phyloP scores from a whole-genome alignment of 2,888 invertebrate genomes.

The Xylota segnis region DNA sequence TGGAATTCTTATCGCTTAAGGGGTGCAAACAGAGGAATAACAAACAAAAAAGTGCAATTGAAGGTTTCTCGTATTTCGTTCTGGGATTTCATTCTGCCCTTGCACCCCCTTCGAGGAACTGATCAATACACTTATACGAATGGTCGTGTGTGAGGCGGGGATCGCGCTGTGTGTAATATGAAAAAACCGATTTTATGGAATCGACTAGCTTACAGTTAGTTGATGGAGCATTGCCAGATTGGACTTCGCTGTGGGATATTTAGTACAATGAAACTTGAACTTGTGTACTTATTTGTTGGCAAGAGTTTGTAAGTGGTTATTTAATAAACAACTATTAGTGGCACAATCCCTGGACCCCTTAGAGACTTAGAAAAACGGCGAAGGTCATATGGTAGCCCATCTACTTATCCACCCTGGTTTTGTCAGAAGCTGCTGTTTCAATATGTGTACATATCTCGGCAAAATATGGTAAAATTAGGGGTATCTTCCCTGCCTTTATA shows the following conservation, averaged over 20 bases:
- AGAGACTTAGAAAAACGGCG: too few relatives aligned
- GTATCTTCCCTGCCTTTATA: too few relatives aligned
- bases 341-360: too few relatives aligned
- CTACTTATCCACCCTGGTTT: too few relatives aligned
- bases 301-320: too few relatives aligned
- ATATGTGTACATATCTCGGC: too few relatives aligned
- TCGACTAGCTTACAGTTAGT: constrained; percentile 43
- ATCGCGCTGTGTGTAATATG: constrained; percentile 38
- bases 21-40: constrained; percentile 9
- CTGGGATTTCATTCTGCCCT: constrained; percentile 38
- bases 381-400: too few relatives aligned
- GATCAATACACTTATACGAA: not conserved
- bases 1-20: constrained; percentile 11
- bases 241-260: not conserved
- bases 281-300: too few relatives aligned
- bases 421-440: too few relatives aligned
- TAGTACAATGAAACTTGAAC: too few relatives aligned
- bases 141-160: constrained; percentile 12
- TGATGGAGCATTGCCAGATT: constrained; percentile 26
- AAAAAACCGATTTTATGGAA: constrained; percentile 47
- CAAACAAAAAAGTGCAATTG: constrained; percentile 12
- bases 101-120: constrained; percentile 41
- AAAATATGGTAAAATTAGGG: too few relatives aligned
- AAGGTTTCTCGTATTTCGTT: constrained; percentile 44
- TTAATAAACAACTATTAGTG: too few relatives aligned